These are phyloP conservation scores for Leptopilina drosophilae DNA, from an alignment of 2,888 invertebrate genomes.

Conservation along the genomic window DNA sequence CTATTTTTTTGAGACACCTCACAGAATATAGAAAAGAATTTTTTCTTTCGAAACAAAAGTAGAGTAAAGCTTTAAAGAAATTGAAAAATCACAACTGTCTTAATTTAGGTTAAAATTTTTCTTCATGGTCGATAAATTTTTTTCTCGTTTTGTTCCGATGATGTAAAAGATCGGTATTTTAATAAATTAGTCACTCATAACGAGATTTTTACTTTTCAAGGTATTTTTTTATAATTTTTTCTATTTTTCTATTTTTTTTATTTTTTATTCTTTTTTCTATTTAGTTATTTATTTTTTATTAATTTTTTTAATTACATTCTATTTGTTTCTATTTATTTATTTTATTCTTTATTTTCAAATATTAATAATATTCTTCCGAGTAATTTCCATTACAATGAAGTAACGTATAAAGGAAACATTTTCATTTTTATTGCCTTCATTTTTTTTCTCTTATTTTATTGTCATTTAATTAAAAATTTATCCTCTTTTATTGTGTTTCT, in stretches of 20 bases:
- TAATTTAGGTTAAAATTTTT: conserved; percentile 1
- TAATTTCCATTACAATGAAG: neutral
- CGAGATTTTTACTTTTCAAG: neutral
- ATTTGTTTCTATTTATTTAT: no score
- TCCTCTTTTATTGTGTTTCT: neutral
- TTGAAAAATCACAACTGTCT: neutral
- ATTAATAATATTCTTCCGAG: neutral
- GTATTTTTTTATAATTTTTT: neutral
- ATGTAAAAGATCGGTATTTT: neutral
- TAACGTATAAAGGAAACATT: neutral
- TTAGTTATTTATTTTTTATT: no score
- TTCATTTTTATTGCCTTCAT: neutral
- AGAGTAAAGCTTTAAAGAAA: neutral
- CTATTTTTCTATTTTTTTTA: neutral
- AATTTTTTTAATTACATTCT: no score
- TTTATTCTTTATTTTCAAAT: no score
- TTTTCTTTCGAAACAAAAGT: neutral
- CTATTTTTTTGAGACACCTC: neutral
- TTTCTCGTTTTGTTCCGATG: conserved; percentile 1
- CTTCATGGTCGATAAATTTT: conserved; percentile 12
- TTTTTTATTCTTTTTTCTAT: no score
- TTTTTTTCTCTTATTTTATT: neutral
- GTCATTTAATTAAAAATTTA: neutral
- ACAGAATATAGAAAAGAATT: neutral
- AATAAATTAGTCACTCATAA: neutral